Evolutionary conservation across 1,140 invertebrate species (phyloP), one percentile per base, ranked within the genome.

Genomic region (Solenopsis fugax): DNA sequence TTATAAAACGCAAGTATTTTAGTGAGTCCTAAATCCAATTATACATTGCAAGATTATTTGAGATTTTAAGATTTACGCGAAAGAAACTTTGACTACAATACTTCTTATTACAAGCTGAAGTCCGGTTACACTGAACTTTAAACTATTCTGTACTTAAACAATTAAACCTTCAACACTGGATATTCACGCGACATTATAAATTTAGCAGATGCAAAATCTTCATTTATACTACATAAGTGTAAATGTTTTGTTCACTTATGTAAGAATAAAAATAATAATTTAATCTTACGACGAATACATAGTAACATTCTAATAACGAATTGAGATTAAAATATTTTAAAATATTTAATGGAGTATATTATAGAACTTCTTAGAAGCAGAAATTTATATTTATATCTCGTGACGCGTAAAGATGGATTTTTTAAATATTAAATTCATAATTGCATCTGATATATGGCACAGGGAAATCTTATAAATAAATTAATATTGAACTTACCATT

Each of bases 401-500:
- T 13, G 10, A 18, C 48, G 64, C 21, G 34, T 13, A 81, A 69
- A 24, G 62, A 56, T 56, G 13, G 48, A 24, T 48, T 12, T 62
- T 29, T 58, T 45, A 75, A 54, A 54, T 7, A 13, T 78, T 16
- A 29, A 29, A 29, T 29, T 78, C 13, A 13, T 41, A 9, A 54
- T 77, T 62, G 48, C 24, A 45, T 58, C 13, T 13, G 4, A 29
- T 21, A 34, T 7, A 7, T 5, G 48, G 16, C n/a, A 41, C n/a
- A 29, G 21, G 21, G n/a, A 62, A 37, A 80, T 37, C 13, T 80
- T 64, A 21, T 58, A 58, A 58, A 58, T 24, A 45, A 16, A 18
- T 73, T 16, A 58, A 0, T 54, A 13, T n/a, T 65, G 34, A 78
- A 86, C 76, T 94, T 92, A 94, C 95, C 95, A 80, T 95, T 95